Evolutionary conservation across 2,113 vertebrate species (phyloP), one percentile per base, ranked within the genome.

Genomic region (Felis catus): DNA sequence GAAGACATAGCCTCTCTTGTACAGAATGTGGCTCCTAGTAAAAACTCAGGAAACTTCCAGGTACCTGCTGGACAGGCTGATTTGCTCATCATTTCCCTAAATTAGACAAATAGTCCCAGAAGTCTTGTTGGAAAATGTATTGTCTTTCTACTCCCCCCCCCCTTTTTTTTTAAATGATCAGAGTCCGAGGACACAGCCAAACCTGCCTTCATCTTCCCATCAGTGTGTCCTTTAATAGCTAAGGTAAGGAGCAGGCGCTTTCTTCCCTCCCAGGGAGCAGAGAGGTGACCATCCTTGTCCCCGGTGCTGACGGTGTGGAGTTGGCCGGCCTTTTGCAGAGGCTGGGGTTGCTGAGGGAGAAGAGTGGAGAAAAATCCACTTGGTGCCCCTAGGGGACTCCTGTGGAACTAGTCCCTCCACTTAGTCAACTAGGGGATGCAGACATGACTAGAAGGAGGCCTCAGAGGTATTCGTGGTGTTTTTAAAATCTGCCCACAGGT

Each of bases 221-320:
- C 14, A 29, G 1, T 68, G 29, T 78, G 29, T 82, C 39, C 53
- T 13, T 85, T 68, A 6, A 21, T 88, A 51, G 48, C 84, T 16
- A 31, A 9, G 36, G 14, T 29, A 29, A 87, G 79, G 61, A 74
- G 5, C 8, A 0, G 1, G 6, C 31, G 9, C 1, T 15, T 14
- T 5, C 4, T 15, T 58, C 13, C 19, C 2, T 84, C 15, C 18
- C 5, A 2, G 2, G 6, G 82, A 5, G 10, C 13, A 18, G 29
- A 53, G 39, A 36, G 3, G 21, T 39, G 74, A 31, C 33, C 13
- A 7, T 15, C 53, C 0, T 1, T 36, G 25, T 39, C 14, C 14
- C 41, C 14, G 18, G 23, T 11, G 13, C 13, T 16, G 19, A 3
- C 5, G 33, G 7, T 41, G 2, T 33, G 55, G 45, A 48, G 6